phyloP scores from a whole-genome alignment of 2,797 vertebrate species.

The Brotula barbata region DNA sequence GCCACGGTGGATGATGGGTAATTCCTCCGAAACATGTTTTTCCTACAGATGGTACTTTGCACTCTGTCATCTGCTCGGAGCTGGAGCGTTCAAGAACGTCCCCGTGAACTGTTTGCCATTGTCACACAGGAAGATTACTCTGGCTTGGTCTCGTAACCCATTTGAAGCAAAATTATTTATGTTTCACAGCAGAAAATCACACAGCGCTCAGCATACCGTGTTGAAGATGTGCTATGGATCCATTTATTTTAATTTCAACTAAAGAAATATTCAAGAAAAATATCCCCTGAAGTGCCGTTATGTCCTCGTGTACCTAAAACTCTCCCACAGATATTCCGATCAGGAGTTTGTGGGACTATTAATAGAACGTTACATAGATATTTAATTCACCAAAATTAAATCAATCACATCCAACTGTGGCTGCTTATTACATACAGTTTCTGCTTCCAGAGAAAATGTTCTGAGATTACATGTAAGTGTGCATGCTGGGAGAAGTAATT shows the following conservation, averaged over 20 bases:
- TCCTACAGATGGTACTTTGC: constrained; percentile 60
- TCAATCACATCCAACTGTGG: background rate
- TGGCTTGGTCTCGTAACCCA: constrained; percentile 29
- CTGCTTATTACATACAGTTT: too few relatives aligned
- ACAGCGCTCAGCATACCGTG: constrained; percentile 5
- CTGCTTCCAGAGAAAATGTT: background rate
- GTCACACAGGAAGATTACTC: constrained; percentile 50
- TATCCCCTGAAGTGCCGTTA: background rate
- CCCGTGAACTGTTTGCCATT: constrained; percentile 41
- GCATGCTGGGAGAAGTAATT: background rate
- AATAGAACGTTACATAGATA: background rate
- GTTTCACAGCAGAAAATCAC: constrained; percentile 20
- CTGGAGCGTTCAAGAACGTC: constrained; percentile 50
- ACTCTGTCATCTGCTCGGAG: constrained; percentile 70
- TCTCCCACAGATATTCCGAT: too few relatives aligned
- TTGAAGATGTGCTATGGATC: too few relatives aligned
- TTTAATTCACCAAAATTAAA: too few relatives aligned
- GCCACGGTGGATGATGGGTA: constrained; percentile 59
- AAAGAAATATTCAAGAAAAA: too few relatives aligned
- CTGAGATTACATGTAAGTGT: background rate
- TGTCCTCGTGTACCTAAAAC: background rate
- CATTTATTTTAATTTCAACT: too few relatives aligned
- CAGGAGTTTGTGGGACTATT: background rate
- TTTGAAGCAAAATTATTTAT: constrained; percentile 37
- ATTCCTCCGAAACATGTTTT: constrained; percentile 53